These are phyloP conservation scores for Oreocharis arfaki DNA, from an alignment of 2,113 vertebrate genomes.

Conservation along the genomic window DNA sequence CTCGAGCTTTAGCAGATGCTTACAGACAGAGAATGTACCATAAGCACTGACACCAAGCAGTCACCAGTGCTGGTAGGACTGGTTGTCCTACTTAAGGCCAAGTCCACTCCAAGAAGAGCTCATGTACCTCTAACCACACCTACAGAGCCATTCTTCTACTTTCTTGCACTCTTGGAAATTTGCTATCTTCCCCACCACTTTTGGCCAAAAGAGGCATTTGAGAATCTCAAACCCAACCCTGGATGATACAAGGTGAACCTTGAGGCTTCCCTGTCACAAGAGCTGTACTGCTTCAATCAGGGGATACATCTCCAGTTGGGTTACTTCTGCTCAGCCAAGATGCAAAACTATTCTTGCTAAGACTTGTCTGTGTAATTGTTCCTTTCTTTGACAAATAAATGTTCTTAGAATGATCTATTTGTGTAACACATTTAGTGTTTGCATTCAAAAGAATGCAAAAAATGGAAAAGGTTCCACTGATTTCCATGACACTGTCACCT, in stretches of 20 bases:
- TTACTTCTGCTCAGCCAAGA: background rate
- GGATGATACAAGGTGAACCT: background rate
- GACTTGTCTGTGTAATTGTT: background rate
- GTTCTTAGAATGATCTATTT: background rate
- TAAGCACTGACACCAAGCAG: background rate
- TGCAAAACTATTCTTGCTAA: background rate
- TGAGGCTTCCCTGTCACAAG: background rate
- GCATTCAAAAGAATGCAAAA: background rate
- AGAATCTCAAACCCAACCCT: background rate
- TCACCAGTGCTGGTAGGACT: background rate
- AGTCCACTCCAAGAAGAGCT: background rate
- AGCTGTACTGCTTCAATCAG: background rate
- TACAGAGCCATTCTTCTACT: background rate
- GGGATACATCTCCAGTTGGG: background rate
- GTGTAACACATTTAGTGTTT: background rate
- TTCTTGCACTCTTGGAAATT: background rate
- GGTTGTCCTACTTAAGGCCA: background rate
- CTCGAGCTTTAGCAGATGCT: background rate
- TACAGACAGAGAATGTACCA: rapidly evolving
- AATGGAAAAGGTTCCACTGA: background rate
- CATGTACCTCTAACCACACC: background rate
- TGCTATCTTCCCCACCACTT: background rate
- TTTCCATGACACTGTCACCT: background rate
- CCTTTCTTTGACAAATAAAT: background rate
- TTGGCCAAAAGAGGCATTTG: background rate